Evolutionary conservation across 2,113 vertebrate genomes (phyloP).

Genomic region (Cariama cristata): DNA sequence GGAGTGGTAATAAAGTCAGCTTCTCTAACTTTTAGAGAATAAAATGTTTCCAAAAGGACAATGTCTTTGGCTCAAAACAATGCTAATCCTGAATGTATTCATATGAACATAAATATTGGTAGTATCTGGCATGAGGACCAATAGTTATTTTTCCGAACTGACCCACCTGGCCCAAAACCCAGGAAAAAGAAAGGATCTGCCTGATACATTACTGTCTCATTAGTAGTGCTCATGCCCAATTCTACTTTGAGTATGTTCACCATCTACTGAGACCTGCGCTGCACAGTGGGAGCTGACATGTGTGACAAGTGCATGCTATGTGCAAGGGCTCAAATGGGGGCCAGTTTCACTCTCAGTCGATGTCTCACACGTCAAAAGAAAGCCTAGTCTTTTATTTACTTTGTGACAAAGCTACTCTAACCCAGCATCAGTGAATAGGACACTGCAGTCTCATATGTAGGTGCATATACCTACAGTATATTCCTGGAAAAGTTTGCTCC

Average conservation of each 20-base stretch:
- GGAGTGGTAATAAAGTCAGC: neutral
- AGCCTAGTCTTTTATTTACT: neutral
- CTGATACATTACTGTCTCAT: neutral
- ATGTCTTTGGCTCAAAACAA: neutral
- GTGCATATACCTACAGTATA: neutral
- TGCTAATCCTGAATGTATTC: neutral
- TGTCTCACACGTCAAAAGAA: neutral
- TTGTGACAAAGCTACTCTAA: neutral
- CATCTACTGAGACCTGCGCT: neutral
- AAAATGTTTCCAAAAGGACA: neutral
- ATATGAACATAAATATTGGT: neutral
- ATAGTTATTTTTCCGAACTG: neutral
- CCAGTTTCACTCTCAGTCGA: neutral
- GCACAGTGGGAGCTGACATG: neutral
- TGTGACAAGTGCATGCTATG: neutral
- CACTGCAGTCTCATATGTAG: neutral
- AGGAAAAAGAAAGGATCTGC: neutral
- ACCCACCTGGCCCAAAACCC: rapidly evolving
- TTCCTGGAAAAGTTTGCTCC: neutral
- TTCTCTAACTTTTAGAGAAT: neutral
- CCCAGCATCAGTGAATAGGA: neutral
- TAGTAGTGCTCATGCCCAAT: neutral
- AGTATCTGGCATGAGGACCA: neutral
- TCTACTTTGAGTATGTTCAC: neutral
- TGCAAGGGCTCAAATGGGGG: neutral